Conservation (phyloP, 2,888 invertebrate species). For the Elysia crispata region DNA sequence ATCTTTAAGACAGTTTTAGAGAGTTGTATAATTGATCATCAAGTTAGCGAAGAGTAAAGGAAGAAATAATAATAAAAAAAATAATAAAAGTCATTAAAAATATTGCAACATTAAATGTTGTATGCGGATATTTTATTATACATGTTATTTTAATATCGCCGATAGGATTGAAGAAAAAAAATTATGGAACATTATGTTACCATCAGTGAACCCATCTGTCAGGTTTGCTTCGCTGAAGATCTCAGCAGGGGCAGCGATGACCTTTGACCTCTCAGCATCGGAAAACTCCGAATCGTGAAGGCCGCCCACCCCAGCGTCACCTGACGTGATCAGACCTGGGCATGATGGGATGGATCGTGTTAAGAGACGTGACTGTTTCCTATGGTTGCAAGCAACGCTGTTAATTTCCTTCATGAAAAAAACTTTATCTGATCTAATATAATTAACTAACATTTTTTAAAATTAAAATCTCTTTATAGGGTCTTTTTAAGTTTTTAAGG, state of each 20-base stretch:
- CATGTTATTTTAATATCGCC: not conserved
- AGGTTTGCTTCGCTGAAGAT: constrained; percentile 52
- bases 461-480: too few species aligned
- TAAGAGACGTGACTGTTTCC: too few species aligned
- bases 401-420: too few species aligned
- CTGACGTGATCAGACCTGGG: not conserved
- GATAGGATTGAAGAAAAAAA: too few species aligned
- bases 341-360: not conserved
- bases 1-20: too few species aligned
- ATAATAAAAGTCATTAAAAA: not conserved
- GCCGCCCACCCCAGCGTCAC: constrained; percentile 60
- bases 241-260: constrained; percentile 51
- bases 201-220: constrained; percentile 45
- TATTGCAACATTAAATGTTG: too few species aligned
- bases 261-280: constrained; percentile 45
- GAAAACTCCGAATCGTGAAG: constrained; percentile 51
- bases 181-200: constrained; percentile 3
- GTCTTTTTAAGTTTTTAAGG: too few species aligned
- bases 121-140: too few species aligned
- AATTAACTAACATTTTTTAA: not conserved
- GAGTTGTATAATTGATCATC: too few species aligned
- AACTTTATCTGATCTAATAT: not conserved
- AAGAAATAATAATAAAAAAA: not conserved
- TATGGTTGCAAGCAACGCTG: too few species aligned
- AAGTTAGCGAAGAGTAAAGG: too few species aligned